Evolutionary conservation across 23 tunicate genomes (phyloP).

Genomic region (Clavelina lepadiformis): DNA sequence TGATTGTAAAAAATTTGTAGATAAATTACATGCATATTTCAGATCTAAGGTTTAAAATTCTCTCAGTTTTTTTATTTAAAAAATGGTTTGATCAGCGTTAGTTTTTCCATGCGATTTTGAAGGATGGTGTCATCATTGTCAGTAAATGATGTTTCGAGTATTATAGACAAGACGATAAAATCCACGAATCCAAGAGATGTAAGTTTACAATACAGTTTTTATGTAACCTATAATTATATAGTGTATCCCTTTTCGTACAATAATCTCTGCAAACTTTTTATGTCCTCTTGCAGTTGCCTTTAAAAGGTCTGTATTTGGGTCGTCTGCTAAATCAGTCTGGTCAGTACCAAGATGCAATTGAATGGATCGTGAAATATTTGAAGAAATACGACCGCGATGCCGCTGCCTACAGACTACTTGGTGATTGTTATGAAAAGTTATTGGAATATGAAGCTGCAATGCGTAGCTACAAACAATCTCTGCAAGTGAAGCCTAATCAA

Average conservation of each 20-base stretch:
- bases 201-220: not conserved
- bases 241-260: not conserved
- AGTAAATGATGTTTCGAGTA: constrained; percentile 27
- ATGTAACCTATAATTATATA: not conserved
- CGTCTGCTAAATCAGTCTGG: constrained; percentile 57
- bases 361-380: constrained; percentile 66
- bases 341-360: constrained; percentile 47
- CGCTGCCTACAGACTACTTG: constrained; percentile 70
- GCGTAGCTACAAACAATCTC: constrained; percentile 55
- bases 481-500: constrained; percentile 70
- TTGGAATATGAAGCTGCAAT: constrained; percentile 40
- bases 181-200: constrained; percentile 44
- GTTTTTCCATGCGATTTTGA: too few species aligned
- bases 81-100: too few species aligned
- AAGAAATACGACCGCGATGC: constrained; percentile 67
- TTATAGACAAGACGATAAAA: constrained; percentile 25
- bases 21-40: too few species aligned
- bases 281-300: constrained; percentile 60
- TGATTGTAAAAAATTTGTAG: too few species aligned
- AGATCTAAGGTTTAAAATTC: too few species aligned
- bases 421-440: constrained; percentile 78
- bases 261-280: constrained; percentile 9
- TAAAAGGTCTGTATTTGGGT: constrained; percentile 73
- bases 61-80: too few species aligned
- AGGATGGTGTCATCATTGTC: too few species aligned